phyloP scores from a whole-genome alignment of 2,113 vertebrate genomes.

The Seriola quinqueradiata region DNA sequence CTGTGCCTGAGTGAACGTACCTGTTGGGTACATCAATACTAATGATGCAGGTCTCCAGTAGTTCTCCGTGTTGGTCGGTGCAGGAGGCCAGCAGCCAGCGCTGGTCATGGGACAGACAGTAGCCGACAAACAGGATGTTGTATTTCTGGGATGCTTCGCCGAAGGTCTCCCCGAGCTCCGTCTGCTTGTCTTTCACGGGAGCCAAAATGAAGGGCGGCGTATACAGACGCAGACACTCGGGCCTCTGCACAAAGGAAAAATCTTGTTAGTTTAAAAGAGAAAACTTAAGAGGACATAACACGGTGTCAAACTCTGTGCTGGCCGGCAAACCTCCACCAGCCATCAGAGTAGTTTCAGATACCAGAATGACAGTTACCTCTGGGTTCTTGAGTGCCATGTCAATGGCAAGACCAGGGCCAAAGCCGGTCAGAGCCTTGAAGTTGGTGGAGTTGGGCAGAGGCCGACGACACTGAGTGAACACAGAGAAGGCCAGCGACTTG shows the following conservation, averaged over 20 bases:
- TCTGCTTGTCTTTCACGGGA: conserved; percentile 98
- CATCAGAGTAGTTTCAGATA: neutral
- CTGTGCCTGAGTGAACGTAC: conserved; percentile 32
- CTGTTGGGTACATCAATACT: conserved; percentile 96
- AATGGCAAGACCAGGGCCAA: conserved; percentile 96
- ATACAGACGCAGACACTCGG: conserved; percentile 94
- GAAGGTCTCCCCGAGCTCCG: conserved; percentile 96
- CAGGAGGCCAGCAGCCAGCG: conserved; percentile 97
- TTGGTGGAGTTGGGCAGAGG: conserved; percentile 95
- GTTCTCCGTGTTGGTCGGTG: conserved; percentile 96
- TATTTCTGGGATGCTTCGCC: conserved; percentile 98
- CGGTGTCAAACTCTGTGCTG: neutral
- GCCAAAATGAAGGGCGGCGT: conserved; percentile 97
- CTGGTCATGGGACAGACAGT: conserved; percentile 98
- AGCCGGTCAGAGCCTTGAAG: conserved; percentile 97
- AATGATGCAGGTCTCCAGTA: conserved; percentile 97
- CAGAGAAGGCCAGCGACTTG: conserved; percentile 97
- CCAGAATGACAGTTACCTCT: conserved; percentile 82
- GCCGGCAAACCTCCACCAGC: neutral
- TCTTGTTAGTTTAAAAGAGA: conserved; percentile 4
- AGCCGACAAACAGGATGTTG: conserved; percentile 97
- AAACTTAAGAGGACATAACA: neutral
- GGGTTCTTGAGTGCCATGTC: conserved; percentile 96
- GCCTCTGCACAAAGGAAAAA: conserved; percentile 85
- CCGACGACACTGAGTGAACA: conserved; percentile 96